Base-by-base conservation (phyloP, 2,888 invertebrate genomes). In the Stenotaenia linearis region DNA sequence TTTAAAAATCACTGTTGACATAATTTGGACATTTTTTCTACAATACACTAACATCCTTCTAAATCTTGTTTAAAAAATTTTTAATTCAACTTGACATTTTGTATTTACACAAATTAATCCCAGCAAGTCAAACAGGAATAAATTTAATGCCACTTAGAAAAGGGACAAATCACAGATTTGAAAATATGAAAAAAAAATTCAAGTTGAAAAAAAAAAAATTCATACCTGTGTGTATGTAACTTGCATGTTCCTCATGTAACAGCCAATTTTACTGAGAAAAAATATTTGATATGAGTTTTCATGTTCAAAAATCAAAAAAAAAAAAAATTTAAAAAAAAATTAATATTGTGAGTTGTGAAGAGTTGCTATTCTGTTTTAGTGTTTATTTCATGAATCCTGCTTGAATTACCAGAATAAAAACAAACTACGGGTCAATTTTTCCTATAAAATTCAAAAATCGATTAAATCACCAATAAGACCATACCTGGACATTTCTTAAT, bases 401-500 rank as follows among this genome's bases (percentile, higher is more conserved):
- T 56, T 56, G 56, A 56, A 56, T 56, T 56, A 56, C 56, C 56
- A 56, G 56, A 56, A 56, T 56, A 56, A 56, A 56, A 56, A 50
- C 18, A 12, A 50, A 12, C 50, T 50, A 18, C 1, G 40, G 40
- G 15, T 40, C 12, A 40, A 15, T 40, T 12, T 12, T 10, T 15
- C 40, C 40, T 40, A 4, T 10, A 21, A 56, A 56, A 56, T 21
- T 1, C 1, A 56, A 56, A 56, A 21, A 23, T n/a, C n/a, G 21
- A 18, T 56, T 37, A 35, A 25, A 37, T 78, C 45, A 78, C 78
- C 78, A 78, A 32, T 78, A 50, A 28, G 15, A 78, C 78, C 78
- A 78, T 78, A 78, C 78, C 78, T 78, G 78, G 18, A 78, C 78
- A 56, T 78, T 78, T 45, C 45, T 56, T 18, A 37, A 28, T 23